phyloP scores from a whole-genome alignment of 2,113 vertebrate species.

The Aepyceros melampus region DNA sequence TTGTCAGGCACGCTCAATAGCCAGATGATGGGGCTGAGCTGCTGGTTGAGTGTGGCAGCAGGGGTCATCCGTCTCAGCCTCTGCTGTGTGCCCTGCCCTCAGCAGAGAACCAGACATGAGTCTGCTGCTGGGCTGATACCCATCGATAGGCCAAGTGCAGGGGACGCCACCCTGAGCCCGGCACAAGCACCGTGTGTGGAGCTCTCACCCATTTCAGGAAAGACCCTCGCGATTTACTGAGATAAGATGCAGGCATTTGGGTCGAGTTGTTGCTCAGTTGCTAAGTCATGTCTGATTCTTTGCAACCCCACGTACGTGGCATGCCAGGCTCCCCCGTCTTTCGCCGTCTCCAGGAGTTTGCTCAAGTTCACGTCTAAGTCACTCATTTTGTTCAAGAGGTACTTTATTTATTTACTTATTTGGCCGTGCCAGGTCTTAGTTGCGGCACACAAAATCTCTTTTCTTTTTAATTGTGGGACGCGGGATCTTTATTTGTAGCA shows the following conservation, averaged over 20 bases:
- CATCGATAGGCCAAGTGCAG: fast-evolving
- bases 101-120: background rate
- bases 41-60: background rate
- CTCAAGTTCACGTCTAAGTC: background rate
- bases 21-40: background rate
- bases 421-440: background rate
- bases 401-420: background rate
- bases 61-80: background rate
- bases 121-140: background rate
- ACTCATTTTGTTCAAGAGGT: background rate
- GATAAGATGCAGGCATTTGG: background rate
- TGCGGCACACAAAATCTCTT: fast-evolving
- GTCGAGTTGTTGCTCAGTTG: background rate
- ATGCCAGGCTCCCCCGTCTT: background rate
- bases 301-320: background rate
- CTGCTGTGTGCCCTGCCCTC: background rate
- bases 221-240: background rate
- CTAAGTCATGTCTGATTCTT: background rate
- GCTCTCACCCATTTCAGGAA: background rate
- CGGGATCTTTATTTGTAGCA: background rate
- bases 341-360: background rate
- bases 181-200: fast-evolving
- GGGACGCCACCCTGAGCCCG: background rate
- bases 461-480: background rate
- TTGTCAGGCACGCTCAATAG: fast-evolving